Conservation (phyloP, 1,140 invertebrate genomes). For the Meloidogyne hapla region DNA sequence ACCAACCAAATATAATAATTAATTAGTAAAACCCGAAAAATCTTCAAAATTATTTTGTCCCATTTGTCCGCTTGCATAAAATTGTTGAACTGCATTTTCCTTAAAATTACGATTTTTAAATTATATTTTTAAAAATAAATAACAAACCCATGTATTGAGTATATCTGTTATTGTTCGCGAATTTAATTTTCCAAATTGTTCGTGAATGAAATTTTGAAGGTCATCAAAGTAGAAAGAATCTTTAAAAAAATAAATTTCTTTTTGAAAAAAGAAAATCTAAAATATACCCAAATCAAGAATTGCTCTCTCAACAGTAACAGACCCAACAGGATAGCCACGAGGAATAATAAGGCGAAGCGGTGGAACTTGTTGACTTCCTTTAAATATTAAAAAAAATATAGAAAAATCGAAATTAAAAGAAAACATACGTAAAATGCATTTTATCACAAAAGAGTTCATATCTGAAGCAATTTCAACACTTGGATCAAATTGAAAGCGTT, state of each 20-base stretch:
- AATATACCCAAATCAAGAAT: constrained; percentile 40
- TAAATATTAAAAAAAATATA: constrained; percentile 20
- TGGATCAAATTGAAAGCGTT: constrained; percentile 39
- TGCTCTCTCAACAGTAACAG: constrained; percentile 36
- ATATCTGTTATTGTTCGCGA: constrained; percentile 7
- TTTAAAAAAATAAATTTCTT: neutral
- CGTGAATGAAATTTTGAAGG: constrained; percentile 15
- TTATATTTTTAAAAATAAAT: neutral
- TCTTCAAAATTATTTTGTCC: constrained; percentile 21
- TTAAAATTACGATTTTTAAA: neutral
- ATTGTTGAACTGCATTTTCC: constrained; percentile 33
- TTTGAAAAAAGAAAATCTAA: too few species aligned
- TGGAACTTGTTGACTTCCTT: constrained; percentile 42
- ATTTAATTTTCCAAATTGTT: constrained; percentile 12
- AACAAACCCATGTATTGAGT: constrained; percentile 10
- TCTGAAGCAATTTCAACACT: constrained; percentile 40
- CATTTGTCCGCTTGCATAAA: constrained; percentile 29
- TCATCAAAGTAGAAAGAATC: constrained; percentile 20
- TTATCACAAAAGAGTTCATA: constrained; percentile 12
- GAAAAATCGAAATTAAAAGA: neutral
- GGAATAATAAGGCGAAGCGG: constrained; percentile 38
- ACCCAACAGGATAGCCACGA: constrained; percentile 31
- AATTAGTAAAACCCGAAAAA: constrained; percentile 23
- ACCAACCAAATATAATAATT: neutral
- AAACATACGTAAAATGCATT: constrained; percentile 25